Base-by-base conservation (phyloP, 2,113 vertebrate genomes). In the Rana temporaria region DNA sequence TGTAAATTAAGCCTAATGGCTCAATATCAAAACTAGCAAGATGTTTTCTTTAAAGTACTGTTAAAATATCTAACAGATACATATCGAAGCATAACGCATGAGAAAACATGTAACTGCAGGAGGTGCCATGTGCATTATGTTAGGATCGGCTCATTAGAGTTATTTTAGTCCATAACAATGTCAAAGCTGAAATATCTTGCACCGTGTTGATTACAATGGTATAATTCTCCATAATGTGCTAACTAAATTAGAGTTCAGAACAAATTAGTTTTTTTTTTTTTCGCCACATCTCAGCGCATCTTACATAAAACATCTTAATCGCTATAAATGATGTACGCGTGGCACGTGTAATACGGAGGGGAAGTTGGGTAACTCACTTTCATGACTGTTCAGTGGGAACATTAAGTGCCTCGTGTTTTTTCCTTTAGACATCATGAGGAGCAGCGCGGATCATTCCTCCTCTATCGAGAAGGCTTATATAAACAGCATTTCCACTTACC, bases 211-310 rank as follows among this genome's bases (percentile, higher is more conserved):
- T 67, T 66, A 24, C 64, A 22, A 56, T 66, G 76, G 67, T 22
- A 55, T 57, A 30, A 78, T 78, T 66, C 20, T 20, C 42, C 14
- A n/a, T 77, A 64, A 65, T 77, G 74, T 63, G 62, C 42, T 78
- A 65, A 65, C 60, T 1, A 20, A 65, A 19, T 77, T 26, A 65
- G 26, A 24, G 7, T 77, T 64, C 59, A 65, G 75, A 42, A 55
- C 62, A 65, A 48, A 78, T 78, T 78, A 66, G 22, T 65, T 30
- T 30, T 30, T n/a, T 24, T 48, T 20, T 32, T 7, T 6, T 16
- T 38, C 24, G 24, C 63, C 17, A 24, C 48, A 65, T 30, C 34
- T 65, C 42, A 53, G 34, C 62, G 19, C 59, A 52, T 19, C 17
- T 53, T 78, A 52, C 62, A 65, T 19, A 19, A 48, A 65, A 42